Percentiles rank a stretch among this genome's conserved stretches.
phyloP scores from a whole-genome alignment of 2,888 invertebrate genomes.

The Athetis lepigone region DNA sequence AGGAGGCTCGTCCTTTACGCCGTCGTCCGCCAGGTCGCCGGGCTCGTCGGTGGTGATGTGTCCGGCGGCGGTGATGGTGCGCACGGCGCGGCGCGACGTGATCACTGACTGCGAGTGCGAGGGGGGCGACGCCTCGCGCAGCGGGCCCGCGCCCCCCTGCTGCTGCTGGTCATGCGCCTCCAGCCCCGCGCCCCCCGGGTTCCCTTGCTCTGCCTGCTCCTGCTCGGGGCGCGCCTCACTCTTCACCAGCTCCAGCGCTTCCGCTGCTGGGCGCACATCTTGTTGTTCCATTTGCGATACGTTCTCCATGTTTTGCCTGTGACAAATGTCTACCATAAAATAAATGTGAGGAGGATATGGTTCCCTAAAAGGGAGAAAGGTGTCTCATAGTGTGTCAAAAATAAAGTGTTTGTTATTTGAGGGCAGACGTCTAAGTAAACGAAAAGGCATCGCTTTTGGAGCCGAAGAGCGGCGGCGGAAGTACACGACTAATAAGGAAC shows the following conservation, averaged over 20 bases:
- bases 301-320: conserved; percentile 74
- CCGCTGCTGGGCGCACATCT: conserved; percentile 68
- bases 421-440: conserved; percentile 59
- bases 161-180: conserved; percentile 34
- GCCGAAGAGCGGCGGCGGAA: conserved; percentile 79
- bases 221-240: conserved; percentile 76
- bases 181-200: conserved; percentile 16
- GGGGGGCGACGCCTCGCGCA: conserved; percentile 65
- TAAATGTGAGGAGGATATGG: conserved; percentile 33
- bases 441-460: conserved; percentile 65
- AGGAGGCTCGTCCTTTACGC: conserved; percentile 84
- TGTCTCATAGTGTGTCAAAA: conserved; percentile 41
- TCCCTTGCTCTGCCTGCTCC: conserved; percentile 42
- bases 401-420: conserved; percentile 60
- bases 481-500: conserved; percentile 73
- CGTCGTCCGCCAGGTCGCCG: conserved; percentile 74
- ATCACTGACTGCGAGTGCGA: conserved; percentile 88
- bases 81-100: conserved; percentile 89
- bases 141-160: conserved; percentile 17
- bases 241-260: conserved; percentile 86
- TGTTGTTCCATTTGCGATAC: conserved; percentile 72
- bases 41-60: conserved; percentile 86
- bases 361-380: conserved; percentile 48
- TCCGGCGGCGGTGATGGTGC: conserved; percentile 91
- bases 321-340: conserved; percentile 27